Conservation (phyloP, 2,888 invertebrate species). For the Nephrotoma appendiculata region DNA sequence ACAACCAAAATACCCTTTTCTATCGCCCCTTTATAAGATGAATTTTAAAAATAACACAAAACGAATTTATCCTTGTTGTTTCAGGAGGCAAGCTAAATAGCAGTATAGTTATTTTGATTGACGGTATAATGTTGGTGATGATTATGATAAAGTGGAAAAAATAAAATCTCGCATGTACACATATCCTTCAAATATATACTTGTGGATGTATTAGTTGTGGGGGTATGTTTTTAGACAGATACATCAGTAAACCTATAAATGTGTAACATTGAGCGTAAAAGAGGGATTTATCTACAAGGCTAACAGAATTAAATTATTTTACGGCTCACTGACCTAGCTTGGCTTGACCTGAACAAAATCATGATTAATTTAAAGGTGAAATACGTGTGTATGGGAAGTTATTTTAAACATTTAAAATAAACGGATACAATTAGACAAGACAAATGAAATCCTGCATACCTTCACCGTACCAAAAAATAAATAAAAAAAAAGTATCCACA, state of each 20-base stretch:
- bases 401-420: neutral
- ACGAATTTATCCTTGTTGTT: neutral
- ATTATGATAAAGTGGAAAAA: neutral
- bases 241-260: neutral
- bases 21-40: neutral
- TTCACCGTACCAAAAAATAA: neutral
- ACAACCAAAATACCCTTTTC: neutral
- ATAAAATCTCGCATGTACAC: neutral
- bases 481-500: neutral
- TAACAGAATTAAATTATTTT: neutral
- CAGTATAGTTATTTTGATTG: neutral
- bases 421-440: neutral
- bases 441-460: neutral
- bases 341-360: neutral
- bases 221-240: neutral
- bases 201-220: neutral
- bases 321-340: neutral
- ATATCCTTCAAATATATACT: neutral
- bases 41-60: neutral
- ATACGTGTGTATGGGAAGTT: neutral
- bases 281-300: neutral
- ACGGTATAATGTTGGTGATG: neutral
- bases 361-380: neutral
- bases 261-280: neutral
- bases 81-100: neutral